phyloP scores from a whole-genome alignment of 2,797 vertebrate species.

The Ctenopoma kingsleyae region DNA sequence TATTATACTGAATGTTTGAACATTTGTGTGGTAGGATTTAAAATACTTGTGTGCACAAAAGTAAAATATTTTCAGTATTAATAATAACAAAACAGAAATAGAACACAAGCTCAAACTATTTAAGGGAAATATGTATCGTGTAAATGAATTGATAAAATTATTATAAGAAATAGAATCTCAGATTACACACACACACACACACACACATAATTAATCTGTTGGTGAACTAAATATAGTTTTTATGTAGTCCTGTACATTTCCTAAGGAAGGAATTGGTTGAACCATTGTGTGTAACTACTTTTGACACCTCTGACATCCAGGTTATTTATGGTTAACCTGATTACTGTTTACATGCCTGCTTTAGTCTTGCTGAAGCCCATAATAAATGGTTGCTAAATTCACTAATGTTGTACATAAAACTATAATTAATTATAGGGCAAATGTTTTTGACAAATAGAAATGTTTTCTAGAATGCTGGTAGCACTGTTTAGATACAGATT shows the following conservation, averaged over 20 bases:
- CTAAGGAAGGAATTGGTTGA: no score
- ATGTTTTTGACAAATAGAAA: slow-evolving; percentile 29
- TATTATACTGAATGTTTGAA: neutral
- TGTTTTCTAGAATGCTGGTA: neutral
- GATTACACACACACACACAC: neutral
- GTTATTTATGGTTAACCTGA: slow-evolving; percentile 51
- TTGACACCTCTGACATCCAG: slow-evolving; percentile 50
- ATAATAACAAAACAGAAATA: neutral
- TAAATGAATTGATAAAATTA: neutral
- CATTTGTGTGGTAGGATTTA: neutral
- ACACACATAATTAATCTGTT: neutral
- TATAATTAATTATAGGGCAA: neutral
- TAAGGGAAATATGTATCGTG: neutral
- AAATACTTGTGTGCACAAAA: no score
- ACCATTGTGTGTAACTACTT: slow-evolving; percentile 48
- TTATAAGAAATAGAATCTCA: neutral
- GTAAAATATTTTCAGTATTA: no score
- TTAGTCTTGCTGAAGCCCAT: slow-evolving; percentile 11
- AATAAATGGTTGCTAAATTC: slow-evolving; percentile 23
- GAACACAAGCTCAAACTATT: neutral
- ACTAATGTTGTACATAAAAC: slow-evolving; percentile 13
- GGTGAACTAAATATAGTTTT: neutral
- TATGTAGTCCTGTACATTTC: neutral
- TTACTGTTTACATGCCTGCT: slow-evolving; percentile 44
- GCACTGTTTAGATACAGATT: neutral